phyloP scores from a whole-genome alignment of 2,797 vertebrate genomes.

The Adrianichthys oophorus region DNA sequence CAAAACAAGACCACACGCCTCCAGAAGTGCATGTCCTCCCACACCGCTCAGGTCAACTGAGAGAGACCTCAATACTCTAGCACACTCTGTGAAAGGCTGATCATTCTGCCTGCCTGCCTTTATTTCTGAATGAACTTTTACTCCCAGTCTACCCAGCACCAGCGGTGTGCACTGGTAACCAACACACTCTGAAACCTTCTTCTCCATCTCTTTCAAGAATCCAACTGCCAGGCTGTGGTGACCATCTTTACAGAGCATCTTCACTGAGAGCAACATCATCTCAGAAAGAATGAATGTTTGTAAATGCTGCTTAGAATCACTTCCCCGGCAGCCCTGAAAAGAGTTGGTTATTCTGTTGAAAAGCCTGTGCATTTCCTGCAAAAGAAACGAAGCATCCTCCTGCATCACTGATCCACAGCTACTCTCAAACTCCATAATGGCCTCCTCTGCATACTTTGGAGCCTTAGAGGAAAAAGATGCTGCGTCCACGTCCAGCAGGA shows the following conservation, averaged over 20 bases:
- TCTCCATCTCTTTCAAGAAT: constrained; percentile 49
- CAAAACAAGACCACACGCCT: constrained; percentile 80
- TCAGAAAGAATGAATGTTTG: constrained; percentile 66
- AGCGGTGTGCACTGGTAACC: constrained; percentile 40
- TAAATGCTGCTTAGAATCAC: neutral
- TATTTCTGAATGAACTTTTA: constrained; percentile 65
- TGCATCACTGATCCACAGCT: constrained; percentile 34
- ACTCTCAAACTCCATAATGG: constrained; percentile 71
- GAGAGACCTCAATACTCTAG: constrained; percentile 59
- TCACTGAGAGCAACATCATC: constrained; percentile 72
- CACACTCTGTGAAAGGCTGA: constrained; percentile 69
- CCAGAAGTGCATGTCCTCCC: constrained; percentile 71
- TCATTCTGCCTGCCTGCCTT: constrained; percentile 26
- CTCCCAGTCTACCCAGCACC: constrained; percentile 67
- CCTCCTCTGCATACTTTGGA: constrained; percentile 62
- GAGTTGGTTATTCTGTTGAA: constrained; percentile 29
- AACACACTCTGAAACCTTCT: constrained; percentile 27
- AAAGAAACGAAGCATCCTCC: constrained; percentile 74
- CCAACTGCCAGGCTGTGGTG: constrained; percentile 55
- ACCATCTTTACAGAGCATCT: constrained; percentile 76
- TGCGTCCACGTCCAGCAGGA: constrained; percentile 72
- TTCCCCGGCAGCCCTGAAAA: constrained; percentile 2
- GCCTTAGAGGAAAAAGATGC: constrained; percentile 43
- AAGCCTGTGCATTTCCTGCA: constrained; percentile 55
- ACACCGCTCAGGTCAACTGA: constrained; percentile 20